phyloP scores from a whole-genome alignment of 2,888 invertebrate species.

The Thymelicus acteon region DNA sequence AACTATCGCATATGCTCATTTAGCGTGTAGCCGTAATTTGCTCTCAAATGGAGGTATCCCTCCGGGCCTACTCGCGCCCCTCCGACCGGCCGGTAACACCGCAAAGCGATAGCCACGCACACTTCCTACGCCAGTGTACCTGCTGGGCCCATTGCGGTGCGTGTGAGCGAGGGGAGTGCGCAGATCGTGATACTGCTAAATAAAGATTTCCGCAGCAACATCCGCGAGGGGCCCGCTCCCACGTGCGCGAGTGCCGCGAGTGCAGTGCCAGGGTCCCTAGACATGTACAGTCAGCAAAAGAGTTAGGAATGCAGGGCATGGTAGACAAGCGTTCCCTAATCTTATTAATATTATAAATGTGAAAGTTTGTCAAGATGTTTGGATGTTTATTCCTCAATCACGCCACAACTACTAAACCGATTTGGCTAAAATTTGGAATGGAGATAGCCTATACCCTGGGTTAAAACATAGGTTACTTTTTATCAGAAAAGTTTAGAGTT shows the following conservation, averaged over 20 bases:
- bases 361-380: too few species aligned
- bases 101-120: conserved; percentile 15
- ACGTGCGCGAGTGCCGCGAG: conserved; percentile 48
- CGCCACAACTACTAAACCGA: too few species aligned
- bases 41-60: conserved; percentile 7
- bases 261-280: background rate
- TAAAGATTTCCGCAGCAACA: conserved; percentile 81
- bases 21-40: background rate
- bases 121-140: conserved; percentile 8
- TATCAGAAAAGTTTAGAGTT: too few species aligned
- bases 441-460: too few species aligned
- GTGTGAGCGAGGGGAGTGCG: conserved; percentile 75
- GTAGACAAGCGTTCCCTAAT: too few species aligned
- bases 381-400: too few species aligned
- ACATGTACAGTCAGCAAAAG: background rate
- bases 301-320: too few species aligned
- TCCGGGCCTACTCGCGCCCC: conserved; percentile 24
- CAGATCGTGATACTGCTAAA: conserved; percentile 77
- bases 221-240: conserved; percentile 74
- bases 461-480: too few species aligned
- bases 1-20: background rate
- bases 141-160: conserved; percentile 48
- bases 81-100: conserved; percentile 21
- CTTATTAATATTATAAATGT: too few species aligned
- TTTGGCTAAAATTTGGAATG: too few species aligned